These are phyloP conservation scores for Sebastes ruberrimus DNA, from an alignment of 2,797 vertebrate species.

Conservation along the genomic window DNA sequence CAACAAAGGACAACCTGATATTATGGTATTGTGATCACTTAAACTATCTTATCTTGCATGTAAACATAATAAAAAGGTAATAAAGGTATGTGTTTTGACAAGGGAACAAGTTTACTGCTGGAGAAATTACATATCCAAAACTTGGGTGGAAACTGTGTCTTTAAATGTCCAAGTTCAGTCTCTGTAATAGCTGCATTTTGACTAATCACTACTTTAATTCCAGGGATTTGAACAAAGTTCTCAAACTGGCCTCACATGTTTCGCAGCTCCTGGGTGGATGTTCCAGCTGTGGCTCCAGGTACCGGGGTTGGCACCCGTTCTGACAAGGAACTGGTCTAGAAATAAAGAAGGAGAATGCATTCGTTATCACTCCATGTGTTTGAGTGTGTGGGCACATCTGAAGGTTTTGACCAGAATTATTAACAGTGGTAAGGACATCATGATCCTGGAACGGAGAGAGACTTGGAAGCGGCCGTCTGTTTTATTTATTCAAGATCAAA, in stretches of 20 bases:
- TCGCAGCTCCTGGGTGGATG: constrained; percentile 79
- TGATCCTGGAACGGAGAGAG: background rate
- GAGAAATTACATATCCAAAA: background rate
- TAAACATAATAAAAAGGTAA: too few species aligned
- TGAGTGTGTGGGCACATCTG: background rate
- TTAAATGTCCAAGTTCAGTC: background rate
- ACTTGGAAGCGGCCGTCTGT: background rate
- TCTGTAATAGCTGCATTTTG: background rate
- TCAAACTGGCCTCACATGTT: constrained; percentile 77
- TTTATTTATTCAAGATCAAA: background rate
- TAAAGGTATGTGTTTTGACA: background rate
- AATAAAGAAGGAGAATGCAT: constrained; percentile 5
- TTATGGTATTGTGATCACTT: background rate
- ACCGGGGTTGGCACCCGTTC: constrained; percentile 88
- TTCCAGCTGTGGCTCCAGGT: constrained; percentile 67
- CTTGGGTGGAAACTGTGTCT: background rate
- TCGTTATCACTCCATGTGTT: background rate
- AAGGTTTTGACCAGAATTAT: background rate
- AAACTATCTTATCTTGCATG: too few species aligned
- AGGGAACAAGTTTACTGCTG: background rate
- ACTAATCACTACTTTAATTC: background rate
- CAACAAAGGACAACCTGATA: background rate
- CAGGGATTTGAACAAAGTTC: background rate
- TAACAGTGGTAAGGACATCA: background rate
- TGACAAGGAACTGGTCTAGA: constrained; percentile 85